Base-by-base conservation (phyloP, 2,888 invertebrate genomes). In the Drepanosiphum platanoidis region DNA sequence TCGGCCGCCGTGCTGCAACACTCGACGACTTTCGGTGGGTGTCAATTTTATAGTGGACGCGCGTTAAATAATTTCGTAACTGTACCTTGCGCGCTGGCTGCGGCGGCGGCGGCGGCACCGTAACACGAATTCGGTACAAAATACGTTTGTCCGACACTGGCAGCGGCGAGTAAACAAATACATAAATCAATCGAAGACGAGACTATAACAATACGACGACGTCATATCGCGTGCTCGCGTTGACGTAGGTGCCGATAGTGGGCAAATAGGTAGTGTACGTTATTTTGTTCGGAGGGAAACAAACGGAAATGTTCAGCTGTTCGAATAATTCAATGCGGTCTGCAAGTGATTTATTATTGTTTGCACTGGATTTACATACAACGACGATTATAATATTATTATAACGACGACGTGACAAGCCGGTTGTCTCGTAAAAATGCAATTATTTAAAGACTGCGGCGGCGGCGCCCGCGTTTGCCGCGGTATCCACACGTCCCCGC, bases 271-370 rank as follows among this genome's bases (percentile, higher is more conserved):
- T 58, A n/a, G 36, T 71, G n/a, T 71, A 27, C n/a, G n/a, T 27
- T 71, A 39, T 71, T 71, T 71, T 27, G 39, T 71, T 71, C 27
- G 27, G 39, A 71, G n/a, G n/a, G n/a, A n/a, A n/a, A n/a, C n/a
- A n/a, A n/a, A n/a, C n/a, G 39, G 15, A 7, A 27, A 39, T 70
- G n/a, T 70, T 36, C 13, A 42, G 39, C 34, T 22, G 30, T 64
- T 30, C 39, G 39, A 64, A 39, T n/a, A n/a, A n/a, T 34, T 22
- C 15, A 72, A 78, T 18, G 39, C 5, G 64, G 64, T 64, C 39
- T n/a, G n/a, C n/a, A 30, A n/a, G 30, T 18, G 0, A 39, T 78
- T 78, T 64, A 42, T 78, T 78, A n/a, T n/a, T 39, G n/a, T 39
- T 61, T 64, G 39, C 64, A 36, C 27, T 39, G 27, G 30, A 78